These are phyloP conservation scores for Pitangus sulphuratus DNA, from an alignment of 2,797 vertebrate species.

Conservation along the genomic window DNA sequence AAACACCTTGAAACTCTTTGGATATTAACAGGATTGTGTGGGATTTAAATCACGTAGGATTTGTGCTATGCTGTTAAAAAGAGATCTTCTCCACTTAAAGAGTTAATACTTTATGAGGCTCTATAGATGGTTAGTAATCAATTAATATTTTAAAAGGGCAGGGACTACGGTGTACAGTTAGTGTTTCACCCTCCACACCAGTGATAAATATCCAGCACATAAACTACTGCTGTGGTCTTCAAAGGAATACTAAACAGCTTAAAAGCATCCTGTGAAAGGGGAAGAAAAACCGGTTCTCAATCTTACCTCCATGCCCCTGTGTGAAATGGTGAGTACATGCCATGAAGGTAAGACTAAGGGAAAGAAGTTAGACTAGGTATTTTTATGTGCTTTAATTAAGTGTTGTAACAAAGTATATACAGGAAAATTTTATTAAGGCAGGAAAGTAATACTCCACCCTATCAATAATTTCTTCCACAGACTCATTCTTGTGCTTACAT, in stretches of 20 bases:
- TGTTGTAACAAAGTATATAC: background rate
- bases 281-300: background rate
- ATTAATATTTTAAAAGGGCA: slow-evolving; percentile 69
- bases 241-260: slow-evolving; percentile 9
- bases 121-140: slow-evolving; percentile 18
- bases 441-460: background rate
- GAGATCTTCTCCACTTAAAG: slow-evolving; percentile 4
- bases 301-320: background rate
- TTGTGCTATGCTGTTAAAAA: background rate
- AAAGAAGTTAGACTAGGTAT: background rate
- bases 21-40: background rate
- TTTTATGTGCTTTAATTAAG: background rate
- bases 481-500: background rate
- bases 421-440: background rate
- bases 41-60: background rate
- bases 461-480: background rate
- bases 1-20: background rate
- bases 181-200: slow-evolving; percentile 15
- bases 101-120: slow-evolving; percentile 60
- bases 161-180: slow-evolving; percentile 35
- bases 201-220: slow-evolving; percentile 6
- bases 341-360: background rate
- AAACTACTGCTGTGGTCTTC: slow-evolving; percentile 9
- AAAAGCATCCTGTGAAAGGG: background rate
- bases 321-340: slow-evolving; percentile 52